Evolutionary conservation across 2,113 vertebrate species (phyloP), one percentile per base, ranked within the genome.

Genomic region (Triplophysa rosa): DNA sequence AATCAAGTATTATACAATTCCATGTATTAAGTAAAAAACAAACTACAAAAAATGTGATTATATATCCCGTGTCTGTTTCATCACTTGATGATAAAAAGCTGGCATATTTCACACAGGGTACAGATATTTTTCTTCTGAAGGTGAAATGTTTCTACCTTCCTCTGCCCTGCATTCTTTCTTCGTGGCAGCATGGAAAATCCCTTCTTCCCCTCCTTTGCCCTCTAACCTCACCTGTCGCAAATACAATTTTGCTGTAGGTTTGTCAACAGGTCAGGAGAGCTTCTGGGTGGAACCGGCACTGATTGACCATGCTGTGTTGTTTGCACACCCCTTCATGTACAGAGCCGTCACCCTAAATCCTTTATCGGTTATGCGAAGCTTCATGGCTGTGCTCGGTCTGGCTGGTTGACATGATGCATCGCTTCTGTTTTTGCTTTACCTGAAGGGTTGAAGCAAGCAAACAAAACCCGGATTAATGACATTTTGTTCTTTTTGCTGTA

Each of bases 261-360:
- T 70, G 58, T 70, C 67, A 72, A 63, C 78, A 80, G 58, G 45
- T 65, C 78, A 80, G 78, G 26, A 37, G 59, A 54, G 59, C 59
- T 72, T 71, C 62, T 73, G 61, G 77, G 62, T 23, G 63, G 40
- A 62, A 59, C 58, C 16, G 26, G 47, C 59, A 23, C 79, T 74
- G 47, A 80, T 66, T 74, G 62, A 80, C 58, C 47, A 58, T 45
- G 64, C 64, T 52, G 61, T 80, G 59, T 54, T 72, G 78, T 72
- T 73, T 54, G 52, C 56, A 61, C 78, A 72, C 78, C 37, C 67
- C 71, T 79, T 72, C 79, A 64, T 80, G 61, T 73, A 67, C 37
- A 72, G 69, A 56, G 49, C 40, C 6, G 8, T 54, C 56, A 79
- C 59, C 78, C 66, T 52, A 80, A 64, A 47, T 12, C 61, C 33